Evolutionary conservation across 2,113 vertebrate species (phyloP), one percentile per base, ranked within the genome.

Genomic region (Halcyon malimbica): DNA sequence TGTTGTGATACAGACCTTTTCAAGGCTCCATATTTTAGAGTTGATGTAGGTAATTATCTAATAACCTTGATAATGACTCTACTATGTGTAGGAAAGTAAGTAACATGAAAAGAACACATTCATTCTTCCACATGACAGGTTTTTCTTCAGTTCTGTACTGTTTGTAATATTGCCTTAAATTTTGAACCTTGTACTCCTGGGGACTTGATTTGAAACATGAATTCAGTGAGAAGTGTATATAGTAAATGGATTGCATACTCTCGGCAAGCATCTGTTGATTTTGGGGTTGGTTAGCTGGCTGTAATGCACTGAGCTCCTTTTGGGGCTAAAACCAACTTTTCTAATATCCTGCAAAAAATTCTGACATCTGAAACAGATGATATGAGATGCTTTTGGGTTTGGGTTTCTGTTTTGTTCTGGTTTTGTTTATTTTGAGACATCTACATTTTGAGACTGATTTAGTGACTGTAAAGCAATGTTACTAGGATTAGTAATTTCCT

Each of bases 11-110:
- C 37, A 76, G 33, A 60, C 11, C 7, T 79, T 15, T 80, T 78
- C 11, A 41, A 59, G 28, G 56, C 18, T 83, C 9, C 1, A 3
- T 0, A 0, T 79, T 92, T 48, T 60, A 46, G 26, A 42, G 29
- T 67, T 23, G 15, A 46, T 79, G 41, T 4, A 39, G 42, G 5
- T 79, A 44, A 21, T 18, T 62, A 6, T 23, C 8, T 44, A 60
- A 21, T 74, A 69, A 69, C 7, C 33, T 93, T 81, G 50, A 19
- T 80, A 48, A 35, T 17, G 18, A 78, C 25, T 62, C 2, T 5
- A 14, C 12, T 81, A 16, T 23, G 9, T 12, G 2, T 39, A 44
- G 42, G 57, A 90, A 63, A 82, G 29, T 83, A 83, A 60, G 42
- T 89, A 28, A 56, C 4, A 17, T 75, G 51, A 81, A 29, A 77